Conservation (phyloP, 92 coral and sea anemone species). For the Zoanthus sansibaricus region DNA sequence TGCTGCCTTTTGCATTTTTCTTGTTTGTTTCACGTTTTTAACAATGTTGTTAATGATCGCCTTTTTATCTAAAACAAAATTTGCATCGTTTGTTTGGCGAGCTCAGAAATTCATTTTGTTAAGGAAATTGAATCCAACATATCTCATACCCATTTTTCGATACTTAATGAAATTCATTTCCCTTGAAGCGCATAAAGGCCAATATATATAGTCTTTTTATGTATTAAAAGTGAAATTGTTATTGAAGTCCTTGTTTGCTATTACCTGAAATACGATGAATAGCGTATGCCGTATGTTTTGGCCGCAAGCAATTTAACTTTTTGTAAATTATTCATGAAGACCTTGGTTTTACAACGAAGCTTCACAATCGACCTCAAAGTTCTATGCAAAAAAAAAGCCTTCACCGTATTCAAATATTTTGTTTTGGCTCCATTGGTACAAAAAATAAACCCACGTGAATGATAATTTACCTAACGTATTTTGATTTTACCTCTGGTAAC, state of each 20-base stretch:
- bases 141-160: not conserved
- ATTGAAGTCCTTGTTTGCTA: not conserved
- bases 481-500: too few species aligned
- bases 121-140: not conserved
- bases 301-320: not conserved
- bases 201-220: not conserved
- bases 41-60: not conserved
- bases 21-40: not conserved
- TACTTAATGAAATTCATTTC: not conserved
- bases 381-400: too few species aligned
- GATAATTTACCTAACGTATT: too few species aligned
- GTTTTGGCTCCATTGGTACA: too few species aligned
- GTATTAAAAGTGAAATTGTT: not conserved
- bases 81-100: slow-evolving; percentile 17
- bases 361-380: not conserved
- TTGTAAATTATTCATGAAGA: slow-evolving; percentile 33
- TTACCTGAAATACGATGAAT: not conserved
- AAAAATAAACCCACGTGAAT: too few species aligned
- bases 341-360: not conserved
- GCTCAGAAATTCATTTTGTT: slow-evolving; percentile 10
- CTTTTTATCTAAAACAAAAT: slow-evolving; percentile 12
- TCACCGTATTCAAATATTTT: too few species aligned
- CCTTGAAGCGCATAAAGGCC: not conserved
- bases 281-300: not conserved
- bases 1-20: not conserved